Conservation (phyloP, 2,888 invertebrate species). For the Dione juno region DNA sequence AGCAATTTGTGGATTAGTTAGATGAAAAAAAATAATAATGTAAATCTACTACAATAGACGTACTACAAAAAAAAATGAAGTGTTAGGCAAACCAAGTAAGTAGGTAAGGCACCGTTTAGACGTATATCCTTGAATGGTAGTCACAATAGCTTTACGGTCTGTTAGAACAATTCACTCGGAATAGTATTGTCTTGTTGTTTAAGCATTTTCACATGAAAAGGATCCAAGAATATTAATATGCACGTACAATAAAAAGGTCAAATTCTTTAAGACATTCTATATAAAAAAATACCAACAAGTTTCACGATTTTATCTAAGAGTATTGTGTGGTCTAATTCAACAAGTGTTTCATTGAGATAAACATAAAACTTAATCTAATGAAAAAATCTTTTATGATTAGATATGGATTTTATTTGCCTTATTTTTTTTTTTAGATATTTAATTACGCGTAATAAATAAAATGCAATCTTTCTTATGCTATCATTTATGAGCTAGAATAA, state of each 20-base stretch:
- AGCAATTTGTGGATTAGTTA: no score
- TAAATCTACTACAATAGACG: background rate
- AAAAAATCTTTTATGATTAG: background rate
- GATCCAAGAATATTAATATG: slow-evolving; percentile 32
- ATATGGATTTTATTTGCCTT: no score
- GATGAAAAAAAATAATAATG: background rate
- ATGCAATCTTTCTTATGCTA: background rate
- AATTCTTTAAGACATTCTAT: slow-evolving; percentile 30
- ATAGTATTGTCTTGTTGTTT: slow-evolving; percentile 39
- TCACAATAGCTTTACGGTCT: slow-evolving; percentile 49
- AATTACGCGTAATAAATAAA: background rate
- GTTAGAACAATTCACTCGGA: slow-evolving; percentile 41
- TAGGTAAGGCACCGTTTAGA: slow-evolving; percentile 5
- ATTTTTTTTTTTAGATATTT: background rate
- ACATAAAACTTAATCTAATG: background rate
- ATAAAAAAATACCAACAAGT: background rate
- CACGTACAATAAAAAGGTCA: slow-evolving; percentile 40
- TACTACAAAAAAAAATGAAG: background rate
- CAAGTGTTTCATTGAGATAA: background rate
- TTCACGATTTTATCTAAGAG: background rate
- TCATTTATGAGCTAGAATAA: background rate
- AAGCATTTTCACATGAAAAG: slow-evolving; percentile 36
- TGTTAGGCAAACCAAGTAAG: slow-evolving; percentile 2
- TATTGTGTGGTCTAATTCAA: slow-evolving; percentile 6
- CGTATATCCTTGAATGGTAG: slow-evolving; percentile 30